These are phyloP conservation scores for Dicrostonyx torquatus DNA, from an alignment of 2,797 vertebrate species.

Conservation along the genomic window DNA sequence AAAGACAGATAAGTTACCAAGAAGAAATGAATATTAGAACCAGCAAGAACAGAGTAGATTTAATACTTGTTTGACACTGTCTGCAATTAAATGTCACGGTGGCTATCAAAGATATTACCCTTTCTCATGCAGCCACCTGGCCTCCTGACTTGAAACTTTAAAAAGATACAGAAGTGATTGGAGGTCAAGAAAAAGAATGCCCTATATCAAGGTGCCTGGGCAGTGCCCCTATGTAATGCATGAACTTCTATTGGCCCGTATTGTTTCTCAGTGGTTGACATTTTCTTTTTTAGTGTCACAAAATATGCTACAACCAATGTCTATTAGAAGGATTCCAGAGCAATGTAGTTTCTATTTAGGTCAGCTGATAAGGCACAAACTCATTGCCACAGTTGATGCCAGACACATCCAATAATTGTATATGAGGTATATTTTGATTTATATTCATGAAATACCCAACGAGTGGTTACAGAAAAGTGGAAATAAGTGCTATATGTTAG, in stretches of 20 bases:
- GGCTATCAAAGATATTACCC: neutral
- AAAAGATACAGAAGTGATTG: neutral
- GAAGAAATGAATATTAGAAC: neutral
- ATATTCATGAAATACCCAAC: neutral
- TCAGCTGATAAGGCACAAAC: neutral
- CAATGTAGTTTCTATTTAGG: neutral
- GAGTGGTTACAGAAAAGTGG: neutral
- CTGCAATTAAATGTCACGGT: neutral
- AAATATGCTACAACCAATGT: neutral
- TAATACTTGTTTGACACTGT: neutral
- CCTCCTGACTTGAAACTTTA: neutral
- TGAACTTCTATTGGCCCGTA: neutral
- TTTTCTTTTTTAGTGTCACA: neutral
- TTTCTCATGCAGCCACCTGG: neutral
- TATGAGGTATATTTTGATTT: neutral
- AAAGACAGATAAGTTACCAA: neutral
- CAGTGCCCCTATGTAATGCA: too few species aligned
- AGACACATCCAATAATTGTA: neutral
- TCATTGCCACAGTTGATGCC: neutral
- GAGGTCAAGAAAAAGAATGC: neutral
- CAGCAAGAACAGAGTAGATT: neutral
- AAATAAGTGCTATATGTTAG: neutral
- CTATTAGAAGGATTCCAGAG: neutral
- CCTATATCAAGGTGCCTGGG: neutral
- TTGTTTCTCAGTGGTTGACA: neutral